Evolutionary conservation across 2,888 invertebrate species (phyloP).

Genomic region (Eubasilissa splendida): DNA sequence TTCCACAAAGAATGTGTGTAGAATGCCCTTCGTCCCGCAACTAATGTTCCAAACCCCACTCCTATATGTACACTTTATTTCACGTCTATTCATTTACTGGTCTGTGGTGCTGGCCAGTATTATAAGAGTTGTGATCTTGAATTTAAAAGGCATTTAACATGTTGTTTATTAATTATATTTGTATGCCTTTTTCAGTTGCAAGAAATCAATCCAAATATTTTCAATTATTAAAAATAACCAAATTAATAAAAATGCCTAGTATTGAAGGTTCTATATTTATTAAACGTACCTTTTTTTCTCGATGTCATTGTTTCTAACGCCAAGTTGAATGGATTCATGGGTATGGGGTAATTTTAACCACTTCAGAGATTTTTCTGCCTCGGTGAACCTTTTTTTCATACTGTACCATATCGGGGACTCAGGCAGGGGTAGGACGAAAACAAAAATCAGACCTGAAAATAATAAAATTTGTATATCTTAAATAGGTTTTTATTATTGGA

Average conservation of each 20-base stretch:
- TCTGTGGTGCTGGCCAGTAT: too few relatives aligned
- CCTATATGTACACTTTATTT: too few relatives aligned
- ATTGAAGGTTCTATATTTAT: too few relatives aligned
- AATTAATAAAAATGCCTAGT: background rate
- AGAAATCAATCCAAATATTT: background rate
- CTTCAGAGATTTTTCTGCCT: constrained; percentile 68
- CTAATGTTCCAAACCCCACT: too few relatives aligned
- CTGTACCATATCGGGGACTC: constrained; percentile 78
- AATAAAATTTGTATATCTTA: constrained; percentile 33
- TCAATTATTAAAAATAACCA: constrained; percentile 4
- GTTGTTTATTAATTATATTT: too few relatives aligned
- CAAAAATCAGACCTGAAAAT: constrained; percentile 68
- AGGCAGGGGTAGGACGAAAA: constrained; percentile 73
- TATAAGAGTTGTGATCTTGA: too few relatives aligned
- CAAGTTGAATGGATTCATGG: constrained; percentile 62
- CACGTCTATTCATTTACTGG: too few relatives aligned
- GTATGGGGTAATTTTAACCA: constrained; percentile 72
- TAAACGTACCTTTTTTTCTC: constrained; percentile 6
- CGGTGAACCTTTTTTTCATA: constrained; percentile 66
- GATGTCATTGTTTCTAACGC: constrained; percentile 10
- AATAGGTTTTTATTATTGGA: too few relatives aligned
- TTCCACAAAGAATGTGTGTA: too few relatives aligned
- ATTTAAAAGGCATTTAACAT: too few relatives aligned
- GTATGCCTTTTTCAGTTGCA: too few relatives aligned
- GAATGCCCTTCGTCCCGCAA: too few relatives aligned